phyloP scores from a whole-genome alignment of 92 coral and sea anemone genomes.

The Epizoanthus rinbou region DNA sequence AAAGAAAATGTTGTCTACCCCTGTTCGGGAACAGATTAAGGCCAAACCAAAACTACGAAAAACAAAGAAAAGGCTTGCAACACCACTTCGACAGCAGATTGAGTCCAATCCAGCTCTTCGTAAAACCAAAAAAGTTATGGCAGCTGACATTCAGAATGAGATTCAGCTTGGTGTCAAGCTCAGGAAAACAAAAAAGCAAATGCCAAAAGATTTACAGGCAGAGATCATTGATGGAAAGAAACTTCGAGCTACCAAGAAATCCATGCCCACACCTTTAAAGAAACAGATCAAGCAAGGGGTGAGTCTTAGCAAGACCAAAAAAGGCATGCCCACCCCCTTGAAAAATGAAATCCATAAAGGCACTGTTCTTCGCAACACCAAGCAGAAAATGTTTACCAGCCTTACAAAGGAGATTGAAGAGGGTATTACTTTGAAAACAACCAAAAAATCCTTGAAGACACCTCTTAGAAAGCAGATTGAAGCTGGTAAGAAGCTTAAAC shows the following conservation, averaged over 20 bases:
- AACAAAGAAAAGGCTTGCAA: conserved; percentile 71
- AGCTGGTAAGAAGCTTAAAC: conserved; percentile 52
- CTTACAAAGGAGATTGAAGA: conserved; percentile 61
- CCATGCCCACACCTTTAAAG: conserved; percentile 67
- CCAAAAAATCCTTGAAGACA: conserved; percentile 62
- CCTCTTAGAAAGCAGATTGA: conserved; percentile 70
- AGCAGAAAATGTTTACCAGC: conserved; percentile 29
- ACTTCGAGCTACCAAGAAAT: conserved; percentile 65
- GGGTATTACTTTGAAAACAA: conserved; percentile 48
- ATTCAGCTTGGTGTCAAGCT: conserved; percentile 61
- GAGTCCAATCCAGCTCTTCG: conserved; percentile 61
- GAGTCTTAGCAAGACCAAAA: conserved; percentile 62
- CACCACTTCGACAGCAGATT: conserved; percentile 68
- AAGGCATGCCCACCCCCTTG: conserved; percentile 67
- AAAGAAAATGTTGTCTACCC: conserved; percentile 75
- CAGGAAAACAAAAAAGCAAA: conserved; percentile 57
- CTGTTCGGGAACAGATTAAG: conserved; percentile 72
- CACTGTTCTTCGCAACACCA: conserved; percentile 46
- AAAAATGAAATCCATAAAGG: conserved; percentile 52
- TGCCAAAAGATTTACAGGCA: conserved; percentile 61
- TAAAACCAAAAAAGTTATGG: conserved; percentile 65
- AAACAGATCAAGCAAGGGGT: conserved; percentile 70
- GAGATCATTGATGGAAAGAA: conserved; percentile 68
- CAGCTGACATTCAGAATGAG: conserved; percentile 60
- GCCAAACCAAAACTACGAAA: conserved; percentile 52